Conservation (phyloP, 2,113 vertebrate genomes). For the Microcebus murinus region DNA sequence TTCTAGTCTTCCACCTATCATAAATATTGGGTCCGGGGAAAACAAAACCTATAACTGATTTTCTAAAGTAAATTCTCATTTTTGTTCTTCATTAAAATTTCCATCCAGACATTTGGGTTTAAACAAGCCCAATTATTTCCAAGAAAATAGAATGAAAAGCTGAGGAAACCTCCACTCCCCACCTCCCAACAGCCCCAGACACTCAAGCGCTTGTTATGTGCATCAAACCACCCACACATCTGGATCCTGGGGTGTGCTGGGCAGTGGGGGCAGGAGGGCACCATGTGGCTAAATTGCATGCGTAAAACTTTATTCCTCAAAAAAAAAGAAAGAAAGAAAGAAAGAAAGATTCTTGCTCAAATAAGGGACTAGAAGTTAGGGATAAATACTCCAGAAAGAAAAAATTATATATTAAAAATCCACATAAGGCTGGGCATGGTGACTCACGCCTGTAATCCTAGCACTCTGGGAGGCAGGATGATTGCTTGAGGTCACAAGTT, state of each 20-base stretch:
- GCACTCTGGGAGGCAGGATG: too few relatives aligned
- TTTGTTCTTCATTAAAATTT: background rate
- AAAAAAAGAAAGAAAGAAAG: background rate
- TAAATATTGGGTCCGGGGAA: background rate
- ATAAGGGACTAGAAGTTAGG: background rate
- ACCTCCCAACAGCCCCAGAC: background rate
- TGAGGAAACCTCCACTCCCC: background rate
- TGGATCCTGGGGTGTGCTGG: background rate
- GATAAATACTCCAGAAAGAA: background rate
- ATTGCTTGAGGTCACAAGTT: too few relatives aligned
- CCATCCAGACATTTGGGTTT: background rate
- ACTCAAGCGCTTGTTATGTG: background rate
- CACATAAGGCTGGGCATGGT: too few relatives aligned
- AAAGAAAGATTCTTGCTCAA: background rate
- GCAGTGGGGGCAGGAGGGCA: background rate
- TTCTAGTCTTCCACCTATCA: background rate
- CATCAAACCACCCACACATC: background rate
- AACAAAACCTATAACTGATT: background rate
- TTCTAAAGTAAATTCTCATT: background rate
- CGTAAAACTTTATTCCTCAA: background rate
- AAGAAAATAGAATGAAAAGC: conserved; percentile 2
- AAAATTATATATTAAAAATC: background rate
- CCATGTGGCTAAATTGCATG: background rate
- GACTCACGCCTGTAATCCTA: too few relatives aligned
- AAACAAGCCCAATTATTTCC: background rate